Conservation (phyloP, 2,888 invertebrate genomes). For the Anthrax anthrax region DNA sequence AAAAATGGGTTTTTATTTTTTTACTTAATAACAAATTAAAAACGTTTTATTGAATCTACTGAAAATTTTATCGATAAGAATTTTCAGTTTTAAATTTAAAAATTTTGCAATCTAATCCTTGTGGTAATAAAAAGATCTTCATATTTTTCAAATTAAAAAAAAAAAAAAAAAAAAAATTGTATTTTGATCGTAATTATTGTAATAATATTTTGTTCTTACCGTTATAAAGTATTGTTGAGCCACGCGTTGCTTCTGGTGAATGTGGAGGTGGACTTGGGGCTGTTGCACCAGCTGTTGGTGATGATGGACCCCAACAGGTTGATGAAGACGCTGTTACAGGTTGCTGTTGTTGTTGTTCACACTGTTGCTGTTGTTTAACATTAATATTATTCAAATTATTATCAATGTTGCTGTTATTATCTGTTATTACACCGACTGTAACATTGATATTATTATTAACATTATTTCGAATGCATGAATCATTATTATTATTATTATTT, state of each 20-base stretch:
- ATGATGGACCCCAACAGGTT: constrained; percentile 57
- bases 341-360: constrained; percentile 13
- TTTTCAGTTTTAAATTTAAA: too few relatives aligned
- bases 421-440: not conserved
- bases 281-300: constrained; percentile 61
- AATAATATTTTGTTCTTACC: constrained; percentile 46
- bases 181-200: too few relatives aligned
- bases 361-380: constrained; percentile 8
- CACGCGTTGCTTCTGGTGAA: constrained; percentile 45
- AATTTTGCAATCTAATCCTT: too few relatives aligned
- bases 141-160: too few relatives aligned
- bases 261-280: constrained; percentile 60
- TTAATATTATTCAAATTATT: constrained; percentile 11
- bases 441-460: not conserved
- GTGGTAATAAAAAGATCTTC: too few relatives aligned
- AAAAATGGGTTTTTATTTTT: too few relatives aligned
- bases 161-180: too few relatives aligned
- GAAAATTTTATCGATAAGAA: too few relatives aligned
- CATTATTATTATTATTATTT: constrained; percentile 8
- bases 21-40: too few relatives aligned
- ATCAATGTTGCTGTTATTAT: constrained; percentile 3
- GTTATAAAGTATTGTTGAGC: constrained; percentile 61
- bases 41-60: too few relatives aligned
- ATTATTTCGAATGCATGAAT: not conserved
- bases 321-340: constrained; percentile 27